Evolutionary conservation across 2,113 vertebrate species (phyloP), one percentile per base, ranked within the genome.

Genomic region (Dromas ardeola): DNA sequence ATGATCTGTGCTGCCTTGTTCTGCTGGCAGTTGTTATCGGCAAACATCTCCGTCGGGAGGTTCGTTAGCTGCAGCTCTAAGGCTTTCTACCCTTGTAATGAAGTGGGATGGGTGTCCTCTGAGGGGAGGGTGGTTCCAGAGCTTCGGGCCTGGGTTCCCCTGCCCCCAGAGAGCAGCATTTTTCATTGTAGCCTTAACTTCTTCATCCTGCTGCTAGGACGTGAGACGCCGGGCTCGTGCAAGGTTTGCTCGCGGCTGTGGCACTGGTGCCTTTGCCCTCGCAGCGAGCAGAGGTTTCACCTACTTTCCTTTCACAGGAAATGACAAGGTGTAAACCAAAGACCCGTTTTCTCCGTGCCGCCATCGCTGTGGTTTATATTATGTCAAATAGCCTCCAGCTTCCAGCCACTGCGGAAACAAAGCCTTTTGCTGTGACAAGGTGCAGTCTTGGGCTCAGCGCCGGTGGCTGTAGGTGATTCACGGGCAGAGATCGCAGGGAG

Each of bases 1-100:
- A 97, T 81, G 94, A 70, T 72, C 81, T 83, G 74, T 25, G 71
- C 93, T 49, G 53, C 83, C 38, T 67, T 56, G 74, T 56, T 71
- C 79, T 86, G 52, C 53, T 86, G 88, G 66, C 62, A 5, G n/a
- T 45, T 5, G 23, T 49, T 84, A 45, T 3, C 7, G 0, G n/a
- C 69, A 62, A 21, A 34, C 29, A 38, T 53, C 45, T 76, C 13
- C 1, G 8, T 11, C 1, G 2, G 10, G 34, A n/a, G 45, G 82
- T 67, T 70, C 42, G 50, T 29, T 50, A 34, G 43, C 73, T 81
- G 69, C 38, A 45, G 61, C 34, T 47, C 36, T 19, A 7, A 38
- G 7, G 6, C 21, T 49, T 83, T 65, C 40, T 71, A 69, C 19
- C 69, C 34, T 36, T 15, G 18, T 26, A 15, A 10, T 7, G 12